Evolutionary conservation across 2,113 vertebrate species (phyloP).

Genomic region (Edolisoma coerulescens): DNA sequence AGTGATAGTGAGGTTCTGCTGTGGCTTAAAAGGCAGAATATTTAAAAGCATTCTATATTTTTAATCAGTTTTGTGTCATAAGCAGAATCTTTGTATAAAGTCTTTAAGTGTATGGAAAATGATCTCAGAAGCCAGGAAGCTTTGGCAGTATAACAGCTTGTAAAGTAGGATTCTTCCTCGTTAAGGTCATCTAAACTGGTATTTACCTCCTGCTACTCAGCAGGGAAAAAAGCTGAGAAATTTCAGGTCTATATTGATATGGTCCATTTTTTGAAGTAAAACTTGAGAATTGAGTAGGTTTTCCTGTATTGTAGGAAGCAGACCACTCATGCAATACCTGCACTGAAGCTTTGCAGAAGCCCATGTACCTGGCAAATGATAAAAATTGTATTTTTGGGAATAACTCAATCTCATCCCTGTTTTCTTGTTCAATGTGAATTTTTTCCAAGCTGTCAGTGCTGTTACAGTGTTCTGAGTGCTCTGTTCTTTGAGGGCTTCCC

Average conservation of each 20-base stretch:
- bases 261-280: not conserved
- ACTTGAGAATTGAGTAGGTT: not conserved
- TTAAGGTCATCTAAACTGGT: not conserved
- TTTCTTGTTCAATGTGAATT: not conserved
- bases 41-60: not conserved
- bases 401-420: not conserved
- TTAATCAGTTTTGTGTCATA: not conserved
- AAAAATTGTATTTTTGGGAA: not conserved
- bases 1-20: not conserved
- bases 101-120: not conserved
- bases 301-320: not conserved
- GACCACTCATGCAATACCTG: not conserved
- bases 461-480: not conserved
- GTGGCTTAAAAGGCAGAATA: not conserved
- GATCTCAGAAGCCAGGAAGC: not conserved
- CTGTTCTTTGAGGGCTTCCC: not conserved
- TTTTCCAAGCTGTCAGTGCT: not conserved
- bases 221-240: not conserved
- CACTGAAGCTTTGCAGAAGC: not conserved
- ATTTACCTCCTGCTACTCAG: not conserved
- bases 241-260: not conserved
- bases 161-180: not conserved
- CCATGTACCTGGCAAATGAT: not conserved
- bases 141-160: not conserved
- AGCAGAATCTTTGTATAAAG: not conserved